phyloP scores from a whole-genome alignment of 1,140 invertebrate genomes.

The Schlechtendalia chinensis region DNA sequence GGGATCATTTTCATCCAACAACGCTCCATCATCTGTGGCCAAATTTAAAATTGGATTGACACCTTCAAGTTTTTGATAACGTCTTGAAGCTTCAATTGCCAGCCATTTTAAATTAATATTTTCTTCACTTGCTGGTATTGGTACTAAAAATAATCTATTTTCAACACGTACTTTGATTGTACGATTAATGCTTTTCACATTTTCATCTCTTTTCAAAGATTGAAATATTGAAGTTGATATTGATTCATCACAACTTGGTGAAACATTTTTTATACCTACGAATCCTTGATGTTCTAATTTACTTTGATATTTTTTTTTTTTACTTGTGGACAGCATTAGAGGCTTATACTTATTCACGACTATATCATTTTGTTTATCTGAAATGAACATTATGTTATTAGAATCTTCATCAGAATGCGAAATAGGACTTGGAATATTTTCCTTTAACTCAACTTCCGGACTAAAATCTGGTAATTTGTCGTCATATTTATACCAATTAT shows the following conservation, averaged over 20 bases:
- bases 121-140: slow-evolving; percentile 50
- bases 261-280: slow-evolving; percentile 18
- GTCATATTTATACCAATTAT: slow-evolving; percentile 6
- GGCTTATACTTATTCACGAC: slow-evolving; percentile 28
- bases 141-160: slow-evolving; percentile 52
- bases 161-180: slow-evolving; percentile 53
- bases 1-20: slow-evolving; percentile 66
- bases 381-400: slow-evolving; percentile 4
- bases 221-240: background rate
- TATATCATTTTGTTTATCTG: background rate
- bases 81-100: slow-evolving; percentile 65
- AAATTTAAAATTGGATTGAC: slow-evolving; percentile 64
- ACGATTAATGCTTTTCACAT: slow-evolving; percentile 4
- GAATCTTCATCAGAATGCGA: slow-evolving; percentile 34
- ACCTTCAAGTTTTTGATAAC: slow-evolving; percentile 72
- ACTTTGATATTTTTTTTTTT: slow-evolving; percentile 32
- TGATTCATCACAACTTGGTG: background rate
- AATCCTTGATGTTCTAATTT: slow-evolving; percentile 44
- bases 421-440: background rate
- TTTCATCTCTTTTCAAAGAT: slow-evolving; percentile 11
- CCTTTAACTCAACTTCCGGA: background rate
- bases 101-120: slow-evolving; percentile 60
- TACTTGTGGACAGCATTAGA: slow-evolving; percentile 28
- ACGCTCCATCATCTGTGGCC: slow-evolving; percentile 66
- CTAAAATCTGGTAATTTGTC: background rate